Evolutionary conservation across 2,797 vertebrate genomes (phyloP).

Genomic region (Hypotaenidia philippensis): DNA sequence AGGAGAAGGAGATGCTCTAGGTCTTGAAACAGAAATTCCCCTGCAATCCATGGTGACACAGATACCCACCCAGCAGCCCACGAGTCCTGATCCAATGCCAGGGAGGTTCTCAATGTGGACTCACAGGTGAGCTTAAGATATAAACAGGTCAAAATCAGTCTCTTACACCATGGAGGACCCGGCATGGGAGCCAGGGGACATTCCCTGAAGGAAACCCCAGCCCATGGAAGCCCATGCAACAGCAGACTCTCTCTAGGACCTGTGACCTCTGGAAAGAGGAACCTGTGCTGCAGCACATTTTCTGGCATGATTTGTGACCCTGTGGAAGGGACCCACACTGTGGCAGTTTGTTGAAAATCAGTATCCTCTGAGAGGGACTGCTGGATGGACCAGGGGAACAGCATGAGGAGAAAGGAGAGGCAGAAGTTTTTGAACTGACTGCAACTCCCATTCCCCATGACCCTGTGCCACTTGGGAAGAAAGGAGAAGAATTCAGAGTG

Average conservation of each 20-base stretch:
- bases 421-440: not conserved
- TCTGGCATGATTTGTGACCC: not conserved
- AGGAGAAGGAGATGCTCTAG: not conserved
- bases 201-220: not conserved
- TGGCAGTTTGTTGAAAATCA: not conserved
- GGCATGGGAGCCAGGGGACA: accelerated
- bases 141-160: no score
- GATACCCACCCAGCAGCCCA: not conserved
- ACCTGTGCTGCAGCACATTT: no score
- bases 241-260: not conserved
- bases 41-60: not conserved
- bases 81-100: no score
- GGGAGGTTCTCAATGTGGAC: no score
- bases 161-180: not conserved
- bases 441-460: not conserved
- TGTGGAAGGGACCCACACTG: accelerated
- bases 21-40: not conserved
- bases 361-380: not conserved
- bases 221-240: not conserved
- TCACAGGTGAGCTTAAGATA: no score
- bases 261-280: no score
- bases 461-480: not conserved
- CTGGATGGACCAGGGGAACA: not conserved
- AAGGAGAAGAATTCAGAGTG: not conserved
- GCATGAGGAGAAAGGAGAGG: not conserved